phyloP scores from a whole-genome alignment of 1,140 invertebrate genomes.

The Zaprionus davidi region DNA sequence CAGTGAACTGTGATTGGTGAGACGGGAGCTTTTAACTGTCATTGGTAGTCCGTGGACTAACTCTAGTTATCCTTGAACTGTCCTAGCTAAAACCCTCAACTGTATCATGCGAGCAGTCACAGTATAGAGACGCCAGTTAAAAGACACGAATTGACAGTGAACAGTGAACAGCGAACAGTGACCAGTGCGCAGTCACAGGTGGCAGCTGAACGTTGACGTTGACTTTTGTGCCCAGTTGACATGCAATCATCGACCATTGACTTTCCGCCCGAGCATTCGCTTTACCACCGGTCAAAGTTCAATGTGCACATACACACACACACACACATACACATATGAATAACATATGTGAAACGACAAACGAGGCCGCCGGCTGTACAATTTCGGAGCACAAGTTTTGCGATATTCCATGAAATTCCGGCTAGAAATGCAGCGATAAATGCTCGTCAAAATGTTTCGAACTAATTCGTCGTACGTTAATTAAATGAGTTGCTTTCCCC shows the following conservation, averaged over 20 bases:
- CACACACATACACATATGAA: background rate
- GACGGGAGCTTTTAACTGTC: too few species aligned
- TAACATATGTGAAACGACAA: constrained; percentile 1
- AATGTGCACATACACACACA: constrained; percentile 3
- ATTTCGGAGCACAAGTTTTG: constrained; percentile 18
- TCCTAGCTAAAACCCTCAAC: too few species aligned
- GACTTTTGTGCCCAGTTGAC: background rate
- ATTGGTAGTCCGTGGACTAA: too few species aligned
- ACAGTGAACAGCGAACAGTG: background rate
- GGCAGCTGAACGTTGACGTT: constrained; percentile 9
- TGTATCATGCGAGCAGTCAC: too few species aligned
- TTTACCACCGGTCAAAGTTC: constrained; percentile 26
- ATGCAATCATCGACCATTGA: constrained; percentile 9
- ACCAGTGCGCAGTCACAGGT: background rate
- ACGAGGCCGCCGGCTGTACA: constrained; percentile 7
- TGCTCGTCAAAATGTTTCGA: constrained; percentile 22
- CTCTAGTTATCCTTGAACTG: too few species aligned
- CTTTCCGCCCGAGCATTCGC: background rate
- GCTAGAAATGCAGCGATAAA: constrained; percentile 13
- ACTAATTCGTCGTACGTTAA: constrained; percentile 29
- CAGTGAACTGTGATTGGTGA: too few species aligned
- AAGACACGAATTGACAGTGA: background rate
- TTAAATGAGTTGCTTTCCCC: constrained; percentile 27
- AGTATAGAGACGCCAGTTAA: background rate
- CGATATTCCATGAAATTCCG: constrained; percentile 18